Conservation (phyloP, 2,888 invertebrate genomes). For the Onchidella celtica region DNA sequence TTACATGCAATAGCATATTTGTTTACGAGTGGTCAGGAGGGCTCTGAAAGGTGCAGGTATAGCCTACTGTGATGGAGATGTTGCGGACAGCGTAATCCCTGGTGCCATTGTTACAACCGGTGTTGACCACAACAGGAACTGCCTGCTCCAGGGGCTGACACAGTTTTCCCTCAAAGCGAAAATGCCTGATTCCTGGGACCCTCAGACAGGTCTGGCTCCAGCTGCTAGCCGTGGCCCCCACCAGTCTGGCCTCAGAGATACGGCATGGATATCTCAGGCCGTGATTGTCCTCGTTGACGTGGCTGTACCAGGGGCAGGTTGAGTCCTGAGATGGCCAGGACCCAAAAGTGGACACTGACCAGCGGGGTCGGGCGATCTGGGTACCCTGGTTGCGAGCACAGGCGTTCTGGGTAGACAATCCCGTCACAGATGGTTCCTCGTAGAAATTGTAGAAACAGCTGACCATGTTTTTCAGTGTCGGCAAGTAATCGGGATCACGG, state of each 20-base stretch:
- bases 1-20: too few relatives aligned
- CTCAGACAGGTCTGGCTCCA: background rate
- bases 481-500: too few relatives aligned
- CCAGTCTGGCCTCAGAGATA: slow-evolving; percentile 10
- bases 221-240: background rate
- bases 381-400: too few relatives aligned
- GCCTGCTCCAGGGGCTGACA: slow-evolving; percentile 22
- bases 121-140: slow-evolving; percentile 24
- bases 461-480: too few relatives aligned
- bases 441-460: too few relatives aligned
- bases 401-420: too few relatives aligned
- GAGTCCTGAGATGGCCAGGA: background rate
- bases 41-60: slow-evolving; percentile 21
- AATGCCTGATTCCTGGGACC: background rate
- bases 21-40: too few relatives aligned
- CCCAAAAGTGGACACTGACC: too few relatives aligned
- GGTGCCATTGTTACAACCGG: slow-evolving; percentile 17
- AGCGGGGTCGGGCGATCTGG: too few relatives aligned
- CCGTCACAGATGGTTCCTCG: too few relatives aligned
- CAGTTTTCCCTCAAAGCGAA: background rate
- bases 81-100: slow-evolving; percentile 16
- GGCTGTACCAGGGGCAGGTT: slow-evolving; percentile 2
- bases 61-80: slow-evolving; percentile 18
- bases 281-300: background rate
- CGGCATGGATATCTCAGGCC: slow-evolving; percentile 24